phyloP scores from a whole-genome alignment of 2,113 vertebrate genomes.

The Heterotilapia buettikoferi region DNA sequence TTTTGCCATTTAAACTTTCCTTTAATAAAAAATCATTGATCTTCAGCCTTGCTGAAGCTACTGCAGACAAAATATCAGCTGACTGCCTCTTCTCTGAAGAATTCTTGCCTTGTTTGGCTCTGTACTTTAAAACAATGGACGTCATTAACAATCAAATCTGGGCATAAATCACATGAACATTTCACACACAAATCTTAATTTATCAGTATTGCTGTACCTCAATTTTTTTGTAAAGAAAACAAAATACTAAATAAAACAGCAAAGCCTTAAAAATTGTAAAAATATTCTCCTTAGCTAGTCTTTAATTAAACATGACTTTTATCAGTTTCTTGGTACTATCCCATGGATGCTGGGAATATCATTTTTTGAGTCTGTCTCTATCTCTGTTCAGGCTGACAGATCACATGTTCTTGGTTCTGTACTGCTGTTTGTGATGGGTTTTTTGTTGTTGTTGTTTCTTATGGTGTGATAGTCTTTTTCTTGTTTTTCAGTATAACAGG shows the following conservation, averaged over 20 bases:
- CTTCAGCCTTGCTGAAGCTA: neutral
- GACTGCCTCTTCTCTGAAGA: neutral
- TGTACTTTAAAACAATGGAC: neutral
- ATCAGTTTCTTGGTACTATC: neutral
- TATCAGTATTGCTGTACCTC: neutral
- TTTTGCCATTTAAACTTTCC: neutral
- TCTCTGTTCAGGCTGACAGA: neutral
- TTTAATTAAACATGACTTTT: neutral
- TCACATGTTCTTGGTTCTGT: neutral
- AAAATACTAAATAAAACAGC: neutral
- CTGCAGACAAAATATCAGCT: neutral
- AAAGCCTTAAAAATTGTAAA: neutral
- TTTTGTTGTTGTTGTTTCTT: neutral
- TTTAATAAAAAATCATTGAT: neutral
- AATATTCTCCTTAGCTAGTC: neutral
- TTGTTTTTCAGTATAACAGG: neutral
- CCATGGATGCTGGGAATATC: neutral
- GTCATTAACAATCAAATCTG: neutral
- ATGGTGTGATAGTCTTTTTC: neutral
- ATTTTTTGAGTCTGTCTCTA: neutral
- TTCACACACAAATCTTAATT: neutral
- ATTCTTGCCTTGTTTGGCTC: neutral
- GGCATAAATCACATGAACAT: neutral
- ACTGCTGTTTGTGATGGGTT: neutral
- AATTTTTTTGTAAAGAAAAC: neutral